These are phyloP conservation scores for Selene dorsalis DNA, from an alignment of 2,797 vertebrate species.

Conservation along the genomic window DNA sequence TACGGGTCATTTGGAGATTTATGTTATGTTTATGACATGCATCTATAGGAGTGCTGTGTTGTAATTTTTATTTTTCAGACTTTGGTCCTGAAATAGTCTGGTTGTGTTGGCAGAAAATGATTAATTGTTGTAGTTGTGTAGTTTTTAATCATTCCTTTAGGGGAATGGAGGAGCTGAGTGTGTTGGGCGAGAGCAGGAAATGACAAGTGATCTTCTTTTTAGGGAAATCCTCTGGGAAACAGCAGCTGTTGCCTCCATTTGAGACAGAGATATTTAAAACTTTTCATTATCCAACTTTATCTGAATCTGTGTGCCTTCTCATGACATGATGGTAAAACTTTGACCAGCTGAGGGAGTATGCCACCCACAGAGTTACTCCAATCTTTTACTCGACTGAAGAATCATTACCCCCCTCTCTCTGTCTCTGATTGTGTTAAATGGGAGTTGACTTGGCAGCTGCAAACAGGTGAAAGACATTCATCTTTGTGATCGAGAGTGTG, in stretches of 20 bases:
- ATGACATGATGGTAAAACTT: slow-evolving; percentile 15
- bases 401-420: neutral
- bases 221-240: slow-evolving; percentile 4
- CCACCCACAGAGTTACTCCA: slow-evolving; percentile 14
- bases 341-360: slow-evolving; percentile 22
- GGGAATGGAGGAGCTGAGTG: slow-evolving; percentile 19
- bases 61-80: slow-evolving; percentile 8
- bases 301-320: slow-evolving; percentile 29
- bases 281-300: slow-evolving; percentile 36
- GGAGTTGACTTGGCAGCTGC: slow-evolving; percentile 6
- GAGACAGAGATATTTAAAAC: slow-evolving; percentile 14
- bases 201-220: slow-evolving; percentile 31
- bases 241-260: slow-evolving; percentile 18
- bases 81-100: slow-evolving; percentile 28
- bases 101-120: slow-evolving; percentile 22
- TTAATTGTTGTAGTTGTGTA: slow-evolving; percentile 14
- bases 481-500: slow-evolving; percentile 29
- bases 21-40: neutral
- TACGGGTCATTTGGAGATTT: slow-evolving; percentile 6
- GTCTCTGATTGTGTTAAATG: slow-evolving; percentile 8
- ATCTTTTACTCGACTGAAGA: slow-evolving; percentile 27
- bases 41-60: slow-evolving; percentile 12
- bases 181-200: slow-evolving; percentile 25
- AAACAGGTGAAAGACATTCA: slow-evolving; percentile 15
- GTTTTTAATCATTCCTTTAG: slow-evolving; percentile 27